A percentile compares a stretch with the other conserved stretches of the same genome.
phyloP scores from a whole-genome alignment of 1,140 invertebrate genomes.

The Brachionus calyciflorus region DNA sequence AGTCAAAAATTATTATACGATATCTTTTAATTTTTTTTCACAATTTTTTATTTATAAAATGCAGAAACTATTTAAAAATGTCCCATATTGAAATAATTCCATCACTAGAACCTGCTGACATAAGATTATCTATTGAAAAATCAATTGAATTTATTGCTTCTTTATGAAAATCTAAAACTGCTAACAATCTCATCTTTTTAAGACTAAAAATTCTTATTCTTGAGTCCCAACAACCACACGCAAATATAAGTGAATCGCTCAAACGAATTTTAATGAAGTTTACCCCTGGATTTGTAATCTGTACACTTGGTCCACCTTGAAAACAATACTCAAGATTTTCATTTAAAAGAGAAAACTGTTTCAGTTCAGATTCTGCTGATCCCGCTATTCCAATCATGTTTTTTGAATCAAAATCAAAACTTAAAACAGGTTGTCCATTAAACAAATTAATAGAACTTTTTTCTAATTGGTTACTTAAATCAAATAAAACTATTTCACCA shows the following conservation, averaged over 20 bases:
- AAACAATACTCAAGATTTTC: not conserved
- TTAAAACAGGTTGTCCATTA: slow-evolving; percentile 20
- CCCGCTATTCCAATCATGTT: slow-evolving; percentile 18
- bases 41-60: too few species aligned
- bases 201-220: not conserved
- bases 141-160: slow-evolving; percentile 7
- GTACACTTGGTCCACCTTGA: not conserved
- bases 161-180: slow-evolving; percentile 39
- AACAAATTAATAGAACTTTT: not conserved
- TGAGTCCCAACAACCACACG: slow-evolving; percentile 28
- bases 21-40: too few species aligned
- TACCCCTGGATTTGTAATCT: slow-evolving; percentile 26
- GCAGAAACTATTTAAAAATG: slow-evolving; percentile 26
- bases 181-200: slow-evolving; percentile 5
- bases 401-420: slow-evolving; percentile 15
- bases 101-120: slow-evolving; percentile 16
- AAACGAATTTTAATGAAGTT: slow-evolving; percentile 12
- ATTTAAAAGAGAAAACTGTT: not conserved
- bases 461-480: not conserved
- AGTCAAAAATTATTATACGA: too few species aligned
- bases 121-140: not conserved
- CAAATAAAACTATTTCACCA: slow-evolving; percentile 23
- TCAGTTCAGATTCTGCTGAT: not conserved
- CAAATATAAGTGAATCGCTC: not conserved
- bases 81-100: slow-evolving; percentile 11